These are phyloP conservation scores for Torymus aiolomorphi DNA, from an alignment of 2,888 invertebrate species.

Conservation along the genomic window DNA sequence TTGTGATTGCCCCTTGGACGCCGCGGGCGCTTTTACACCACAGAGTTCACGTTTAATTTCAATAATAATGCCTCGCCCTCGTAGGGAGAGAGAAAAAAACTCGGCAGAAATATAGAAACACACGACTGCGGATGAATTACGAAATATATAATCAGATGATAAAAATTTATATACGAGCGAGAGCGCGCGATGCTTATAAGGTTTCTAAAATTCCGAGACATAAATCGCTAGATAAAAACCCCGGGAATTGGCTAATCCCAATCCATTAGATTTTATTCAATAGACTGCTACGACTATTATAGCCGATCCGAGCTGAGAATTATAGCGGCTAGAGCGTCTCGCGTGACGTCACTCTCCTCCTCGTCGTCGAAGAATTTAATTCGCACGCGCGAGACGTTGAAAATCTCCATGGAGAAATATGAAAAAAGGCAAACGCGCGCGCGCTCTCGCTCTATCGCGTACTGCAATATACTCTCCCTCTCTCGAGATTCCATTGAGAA, in stretches of 20 bases:
- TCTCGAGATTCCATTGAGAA: constrained; percentile 47
- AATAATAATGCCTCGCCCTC: background rate
- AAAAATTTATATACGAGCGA: too few species aligned
- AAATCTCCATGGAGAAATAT: background rate
- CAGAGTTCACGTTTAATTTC: background rate
- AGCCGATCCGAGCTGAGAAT: too few species aligned
- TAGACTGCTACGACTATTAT: background rate
- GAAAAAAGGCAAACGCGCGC: background rate
- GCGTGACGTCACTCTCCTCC: constrained; percentile 16
- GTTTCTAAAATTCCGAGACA: constrained; percentile 5
- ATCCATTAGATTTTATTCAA: constrained; percentile 26
- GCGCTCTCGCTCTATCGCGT: background rate
- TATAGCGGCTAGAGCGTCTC: too few species aligned
- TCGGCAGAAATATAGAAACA: too few species aligned
- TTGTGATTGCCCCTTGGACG: constrained; percentile 1
- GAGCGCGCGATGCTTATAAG: background rate
- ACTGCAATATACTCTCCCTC: background rate
- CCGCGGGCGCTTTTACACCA: background rate
- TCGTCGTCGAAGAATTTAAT: constrained; percentile 4
- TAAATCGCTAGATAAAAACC: constrained; percentile 24
- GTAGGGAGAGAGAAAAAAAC: background rate
- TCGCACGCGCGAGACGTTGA: constrained; percentile 20
- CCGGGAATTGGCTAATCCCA: constrained; percentile 22
- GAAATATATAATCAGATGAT: too few species aligned
- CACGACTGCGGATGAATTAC: too few species aligned